Percentiles rank a stretch among this genome's conserved stretches.
Conservation (phyloP, 92 coral and sea anemone genomes). For the Zoanthus solanderi region DNA sequence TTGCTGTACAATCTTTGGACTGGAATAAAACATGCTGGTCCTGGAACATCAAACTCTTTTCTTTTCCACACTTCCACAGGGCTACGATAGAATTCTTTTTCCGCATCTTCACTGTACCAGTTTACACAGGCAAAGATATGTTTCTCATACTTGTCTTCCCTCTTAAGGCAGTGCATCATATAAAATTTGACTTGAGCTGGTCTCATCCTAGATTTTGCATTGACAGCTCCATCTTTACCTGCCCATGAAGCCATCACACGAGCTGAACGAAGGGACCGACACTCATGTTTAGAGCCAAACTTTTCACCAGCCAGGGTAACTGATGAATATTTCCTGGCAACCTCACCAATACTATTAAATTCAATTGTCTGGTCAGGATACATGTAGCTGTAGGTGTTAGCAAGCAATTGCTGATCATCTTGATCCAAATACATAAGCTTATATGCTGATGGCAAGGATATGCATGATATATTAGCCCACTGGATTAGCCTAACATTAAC, state of each 20-base stretch:
- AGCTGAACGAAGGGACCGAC: slow-evolving; percentile 36
- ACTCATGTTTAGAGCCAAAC: slow-evolving; percentile 24
- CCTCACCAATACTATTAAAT: background rate
- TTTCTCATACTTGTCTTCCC: slow-evolving; percentile 12
- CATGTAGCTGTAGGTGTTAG: slow-evolving; percentile 12
- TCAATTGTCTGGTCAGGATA: slow-evolving; percentile 6
- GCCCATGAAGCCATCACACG: slow-evolving; percentile 44
- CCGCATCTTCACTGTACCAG: slow-evolving; percentile 1
- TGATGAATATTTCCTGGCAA: slow-evolving; percentile 17
- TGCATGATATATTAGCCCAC: slow-evolving; percentile 17
- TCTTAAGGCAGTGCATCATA: slow-evolving; percentile 20
- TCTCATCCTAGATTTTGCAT: slow-evolving; percentile 11
- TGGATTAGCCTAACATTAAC: slow-evolving; percentile 5
- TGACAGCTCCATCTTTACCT: slow-evolving; percentile 33
- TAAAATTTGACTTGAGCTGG: slow-evolving; percentile 12
- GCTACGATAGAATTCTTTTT: background rate
- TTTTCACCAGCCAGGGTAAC: slow-evolving; percentile 7
- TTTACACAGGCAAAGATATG: slow-evolving; percentile 4
- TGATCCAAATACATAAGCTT: slow-evolving; percentile 21
- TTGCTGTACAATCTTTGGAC: slow-evolving; percentile 2
- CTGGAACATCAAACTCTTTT: slow-evolving; percentile 9
- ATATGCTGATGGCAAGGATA: slow-evolving; percentile 9
- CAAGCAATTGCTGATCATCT: slow-evolving; percentile 32
- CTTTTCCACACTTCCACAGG: slow-evolving; percentile 5
- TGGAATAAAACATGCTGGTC: slow-evolving; percentile 2